These are phyloP conservation scores for Phthorimaea operculella DNA, from an alignment of 1,140 invertebrate species.

Conservation along the genomic window DNA sequence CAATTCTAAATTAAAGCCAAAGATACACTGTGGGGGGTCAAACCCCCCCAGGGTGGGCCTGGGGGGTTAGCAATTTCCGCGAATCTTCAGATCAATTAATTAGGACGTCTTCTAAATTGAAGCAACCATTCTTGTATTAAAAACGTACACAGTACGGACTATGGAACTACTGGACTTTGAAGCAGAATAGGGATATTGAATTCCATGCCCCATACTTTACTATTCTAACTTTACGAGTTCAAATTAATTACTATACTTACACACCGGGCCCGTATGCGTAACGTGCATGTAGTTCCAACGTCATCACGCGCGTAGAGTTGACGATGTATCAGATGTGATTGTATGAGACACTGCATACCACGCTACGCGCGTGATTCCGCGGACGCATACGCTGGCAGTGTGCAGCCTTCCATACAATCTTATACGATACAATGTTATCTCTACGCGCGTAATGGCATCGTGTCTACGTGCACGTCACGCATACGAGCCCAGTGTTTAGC, in stretches of 20 bases:
- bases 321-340: too few species aligned
- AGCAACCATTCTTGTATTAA: constrained; percentile 51
- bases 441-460: too few species aligned
- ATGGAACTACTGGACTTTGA: not conserved
- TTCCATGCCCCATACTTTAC: not conserved
- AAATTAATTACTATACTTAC: not conserved
- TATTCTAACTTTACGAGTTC: not conserved
- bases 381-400: too few species aligned
- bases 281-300: too few species aligned
- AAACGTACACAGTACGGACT: not conserved
- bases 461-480: too few species aligned
- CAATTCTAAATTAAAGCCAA: constrained; percentile 63
- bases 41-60: constrained; percentile 5
- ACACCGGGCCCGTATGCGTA: too few species aligned
- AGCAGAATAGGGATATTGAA: not conserved
- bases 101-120: constrained; percentile 49
- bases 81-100: constrained; percentile 63
- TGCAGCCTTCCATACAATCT: too few species aligned
- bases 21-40: constrained; percentile 40
- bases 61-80: constrained; percentile 42
- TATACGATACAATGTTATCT: too few species aligned
- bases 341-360: too few species aligned
- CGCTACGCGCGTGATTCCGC: too few species aligned
- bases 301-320: too few species aligned
- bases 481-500: too few species aligned